These are phyloP conservation scores for Dermochelys coriacea DNA, from an alignment of 2,797 vertebrate species.

Conservation along the genomic window DNA sequence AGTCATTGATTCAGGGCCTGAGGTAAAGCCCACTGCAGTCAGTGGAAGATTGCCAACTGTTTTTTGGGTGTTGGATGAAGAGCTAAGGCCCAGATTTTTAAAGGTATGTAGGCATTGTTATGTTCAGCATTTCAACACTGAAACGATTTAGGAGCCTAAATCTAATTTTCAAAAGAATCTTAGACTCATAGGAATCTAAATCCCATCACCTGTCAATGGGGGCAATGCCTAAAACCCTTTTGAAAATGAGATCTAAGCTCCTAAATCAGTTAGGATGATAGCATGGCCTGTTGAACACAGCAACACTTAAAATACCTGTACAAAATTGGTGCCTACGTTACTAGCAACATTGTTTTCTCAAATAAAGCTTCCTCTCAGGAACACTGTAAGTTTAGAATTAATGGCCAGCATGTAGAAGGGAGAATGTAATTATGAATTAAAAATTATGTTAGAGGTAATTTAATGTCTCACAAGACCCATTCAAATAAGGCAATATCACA, in stretches of 20 bases:
- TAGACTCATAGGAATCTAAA: background rate
- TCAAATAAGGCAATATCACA: background rate
- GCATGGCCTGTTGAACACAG: background rate
- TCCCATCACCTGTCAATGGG: background rate
- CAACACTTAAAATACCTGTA: background rate
- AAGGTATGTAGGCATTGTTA: background rate
- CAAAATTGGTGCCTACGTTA: background rate
- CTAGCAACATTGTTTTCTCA: background rate
- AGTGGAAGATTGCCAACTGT: background rate
- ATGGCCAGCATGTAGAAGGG: background rate
- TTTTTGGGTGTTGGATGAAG: background rate
- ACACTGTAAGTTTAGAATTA: background rate
- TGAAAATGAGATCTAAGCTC: background rate
- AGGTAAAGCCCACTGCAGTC: background rate
- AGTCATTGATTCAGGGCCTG: background rate
- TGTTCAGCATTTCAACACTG: background rate
- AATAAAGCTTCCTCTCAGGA: background rate
- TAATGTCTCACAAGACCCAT: background rate
- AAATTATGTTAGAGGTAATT: background rate
- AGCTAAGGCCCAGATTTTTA: background rate
- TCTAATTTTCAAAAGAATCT: background rate
- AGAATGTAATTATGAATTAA: background rate
- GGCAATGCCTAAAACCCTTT: background rate
- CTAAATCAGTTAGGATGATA: background rate
- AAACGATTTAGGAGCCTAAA: background rate